These are phyloP conservation scores for Microhierax caerulescens DNA, from an alignment of 2,797 vertebrate genomes.

Conservation along the genomic window DNA sequence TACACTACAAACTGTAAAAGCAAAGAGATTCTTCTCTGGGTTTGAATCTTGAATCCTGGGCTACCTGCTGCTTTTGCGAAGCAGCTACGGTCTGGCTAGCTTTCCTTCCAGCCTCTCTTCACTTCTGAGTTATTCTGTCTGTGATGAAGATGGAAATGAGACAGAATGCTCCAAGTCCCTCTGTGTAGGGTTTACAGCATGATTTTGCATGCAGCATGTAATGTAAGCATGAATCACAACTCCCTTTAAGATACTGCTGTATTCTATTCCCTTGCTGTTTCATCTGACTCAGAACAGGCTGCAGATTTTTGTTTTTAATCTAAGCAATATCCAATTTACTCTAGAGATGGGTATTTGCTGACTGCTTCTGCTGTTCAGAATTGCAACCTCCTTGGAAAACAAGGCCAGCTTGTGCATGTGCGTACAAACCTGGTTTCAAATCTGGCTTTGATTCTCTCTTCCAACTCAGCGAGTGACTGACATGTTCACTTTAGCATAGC, in stretches of 20 bases:
- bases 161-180: background rate
- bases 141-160: background rate
- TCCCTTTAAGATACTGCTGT: background rate
- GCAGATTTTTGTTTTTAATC: background rate
- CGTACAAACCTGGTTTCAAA: conserved; percentile 15
- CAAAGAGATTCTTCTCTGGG: background rate
- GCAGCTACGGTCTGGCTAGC: background rate
- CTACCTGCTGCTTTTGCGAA: background rate
- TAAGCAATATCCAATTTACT: background rate
- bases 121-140: background rate
- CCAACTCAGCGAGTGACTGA: conserved; percentile 44
- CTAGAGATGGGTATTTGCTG: background rate
- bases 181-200: background rate
- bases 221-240: conserved; percentile 15
- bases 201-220: background rate
- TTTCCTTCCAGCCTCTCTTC: background rate
- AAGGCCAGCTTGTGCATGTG: background rate
- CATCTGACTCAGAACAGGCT: background rate
- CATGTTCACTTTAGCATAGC: conserved; percentile 23
- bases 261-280: background rate
- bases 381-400: background rate
- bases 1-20: background rate
- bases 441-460: conserved; percentile 25
- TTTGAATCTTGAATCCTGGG: background rate
- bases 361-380: background rate